phyloP scores from a whole-genome alignment of 2,888 invertebrate species.

The Dasysyrphus albostriatus region DNA sequence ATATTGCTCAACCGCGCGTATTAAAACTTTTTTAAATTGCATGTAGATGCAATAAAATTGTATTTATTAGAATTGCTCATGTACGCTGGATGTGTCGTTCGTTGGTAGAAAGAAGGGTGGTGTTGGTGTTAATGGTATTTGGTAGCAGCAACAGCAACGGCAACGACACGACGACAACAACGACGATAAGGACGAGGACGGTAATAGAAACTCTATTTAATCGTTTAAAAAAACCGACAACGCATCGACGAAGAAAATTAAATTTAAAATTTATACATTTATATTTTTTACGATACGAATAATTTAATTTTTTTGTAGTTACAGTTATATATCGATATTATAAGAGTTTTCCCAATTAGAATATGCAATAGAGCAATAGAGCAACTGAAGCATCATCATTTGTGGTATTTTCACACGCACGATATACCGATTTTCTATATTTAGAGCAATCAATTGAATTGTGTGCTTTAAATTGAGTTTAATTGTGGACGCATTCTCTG shows the following conservation, averaged over 20 bases:
- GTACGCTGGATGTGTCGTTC: neutral
- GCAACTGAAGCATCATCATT: constrained; percentile 43
- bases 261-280: constrained; percentile 8
- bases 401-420: constrained; percentile 43
- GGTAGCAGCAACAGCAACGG: neutral
- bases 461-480: constrained; percentile 46
- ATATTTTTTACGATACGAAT: constrained; percentile 36
- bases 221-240: constrained; percentile 12
- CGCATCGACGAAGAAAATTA: constrained; percentile 6
- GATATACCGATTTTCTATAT: neutral
- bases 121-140: neutral
- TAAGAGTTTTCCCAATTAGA: constrained; percentile 48
- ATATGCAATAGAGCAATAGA: constrained; percentile 27
- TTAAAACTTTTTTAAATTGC: constrained; percentile 25
- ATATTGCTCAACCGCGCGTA: constrained; percentile 40
- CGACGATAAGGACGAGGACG: constrained; percentile 4
- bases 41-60: constrained; percentile 34
- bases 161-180: neutral
- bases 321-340: constrained; percentile 18
- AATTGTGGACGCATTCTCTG: constrained; percentile 41
- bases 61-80: constrained; percentile 35
- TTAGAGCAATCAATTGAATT: constrained; percentile 45
- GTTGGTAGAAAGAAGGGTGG: neutral
- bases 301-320: constrained; percentile 13
- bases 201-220: constrained; percentile 28